Percentiles rank a stretch among this genome's conserved stretches.
phyloP scores from a whole-genome alignment of 2,888 invertebrate species.

The Ennomos fuscantarius region DNA sequence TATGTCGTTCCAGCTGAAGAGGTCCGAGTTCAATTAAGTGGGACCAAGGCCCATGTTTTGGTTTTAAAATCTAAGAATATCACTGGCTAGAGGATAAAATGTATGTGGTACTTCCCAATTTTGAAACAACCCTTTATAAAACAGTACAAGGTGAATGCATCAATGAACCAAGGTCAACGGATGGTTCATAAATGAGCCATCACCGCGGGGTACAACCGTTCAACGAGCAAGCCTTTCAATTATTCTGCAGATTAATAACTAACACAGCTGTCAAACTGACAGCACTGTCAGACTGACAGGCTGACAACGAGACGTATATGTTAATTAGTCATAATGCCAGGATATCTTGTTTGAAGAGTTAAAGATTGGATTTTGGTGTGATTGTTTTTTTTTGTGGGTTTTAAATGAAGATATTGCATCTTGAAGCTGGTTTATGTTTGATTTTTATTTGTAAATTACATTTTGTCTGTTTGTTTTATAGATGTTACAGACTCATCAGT shows the following conservation, averaged over 20 bases:
- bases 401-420: not conserved
- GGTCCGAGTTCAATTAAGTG: too few species aligned
- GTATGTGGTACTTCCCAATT: too few species aligned
- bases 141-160: constrained; percentile 24
- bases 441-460: too few species aligned
- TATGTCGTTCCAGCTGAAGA: too few species aligned
- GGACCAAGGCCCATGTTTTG: too few species aligned
- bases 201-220: constrained; percentile 39
- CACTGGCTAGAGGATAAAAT: too few species aligned
- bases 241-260: constrained; percentile 52
- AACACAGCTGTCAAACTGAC: constrained; percentile 42
- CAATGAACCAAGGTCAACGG: not conserved
- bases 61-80: too few species aligned
- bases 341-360: constrained; percentile 26
- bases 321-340: constrained; percentile 42
- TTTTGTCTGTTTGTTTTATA: too few species aligned
- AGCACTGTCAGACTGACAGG: constrained; percentile 43
- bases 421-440: too few species aligned
- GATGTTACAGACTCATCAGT: too few species aligned
- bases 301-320: constrained; percentile 36
- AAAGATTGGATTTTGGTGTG: constrained; percentile 9
- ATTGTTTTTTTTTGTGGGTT: constrained; percentile 17
- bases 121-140: not conserved
- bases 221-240: constrained; percentile 39
- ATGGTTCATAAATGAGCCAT: constrained; percentile 24